Evolutionary conservation across 2,797 vertebrate species (phyloP), one percentile per base, ranked within the genome.

Genomic region (Molothrus aeneus): DNA sequence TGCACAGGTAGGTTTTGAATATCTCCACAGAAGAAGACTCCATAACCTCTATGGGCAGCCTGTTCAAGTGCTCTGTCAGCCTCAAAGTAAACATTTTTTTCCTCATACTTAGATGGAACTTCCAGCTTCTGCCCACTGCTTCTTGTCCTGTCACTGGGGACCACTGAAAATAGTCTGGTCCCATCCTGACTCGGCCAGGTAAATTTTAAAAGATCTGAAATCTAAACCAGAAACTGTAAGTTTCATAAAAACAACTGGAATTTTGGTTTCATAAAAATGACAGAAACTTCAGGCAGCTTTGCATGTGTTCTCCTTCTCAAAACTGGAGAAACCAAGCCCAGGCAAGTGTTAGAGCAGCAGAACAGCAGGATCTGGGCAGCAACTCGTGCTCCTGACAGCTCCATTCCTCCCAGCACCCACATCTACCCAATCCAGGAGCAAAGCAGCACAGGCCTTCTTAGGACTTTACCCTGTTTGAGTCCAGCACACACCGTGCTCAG

Each of bases 271-370:
- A 36, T 17, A 56, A 66, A 85, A 82, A n/a, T 25, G 3, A 10
- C 15, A 22, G 42, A 54, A 91, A 40, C 29, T 43, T 69, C 8
- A 90, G 34, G 36, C 16, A 54, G 38, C 7, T 31, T 73, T 40
- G 34, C 15, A 36, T 1, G 1, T 0, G 0, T 25, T 78, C 9
- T 38, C 28, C n/a, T 75, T 69, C 53, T 79, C 80, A 80, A 60
- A 75, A n/a, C 0, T 40, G 42, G 31, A 15, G 45, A 84, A 81
- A 59, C 21, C 32, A 63, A 43, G 53, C 34, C 4, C 73, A 45
- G 25, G 9, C 10, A 88, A 70, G 53, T 1, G 2, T 48, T 78
- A 24, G 2, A 86, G 65, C 19, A 74, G 65, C 29, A 53, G 32
- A 11, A 42, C 1, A 5, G 51, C 17, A 74, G 40, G 26, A 83